A percentile compares a stretch with the other conserved stretches of the same genome.
Evolutionary conservation across 2,797 vertebrate genomes (phyloP).

Genomic region (Myoxocephalus aenaeus): DNA sequence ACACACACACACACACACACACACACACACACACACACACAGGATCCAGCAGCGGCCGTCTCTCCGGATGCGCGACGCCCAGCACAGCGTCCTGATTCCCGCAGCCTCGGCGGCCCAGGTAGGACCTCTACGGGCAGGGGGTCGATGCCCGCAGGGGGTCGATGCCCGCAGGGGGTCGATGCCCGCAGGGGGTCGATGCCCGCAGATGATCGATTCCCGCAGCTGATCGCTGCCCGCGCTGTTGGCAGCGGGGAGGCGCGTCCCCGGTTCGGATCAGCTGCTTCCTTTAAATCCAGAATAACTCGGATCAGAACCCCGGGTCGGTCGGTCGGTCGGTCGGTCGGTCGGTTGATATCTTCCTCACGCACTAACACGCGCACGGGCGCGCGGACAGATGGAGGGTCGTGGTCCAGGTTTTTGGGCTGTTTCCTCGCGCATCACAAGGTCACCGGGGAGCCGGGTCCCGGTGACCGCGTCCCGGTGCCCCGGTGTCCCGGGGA

Average conservation of each 20-base stretch:
- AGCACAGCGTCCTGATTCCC: slow-evolving; percentile 26
- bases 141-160: too few species aligned
- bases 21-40: too few species aligned
- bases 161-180: too few species aligned
- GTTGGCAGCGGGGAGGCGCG: too few species aligned
- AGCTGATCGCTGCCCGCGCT: too few species aligned
- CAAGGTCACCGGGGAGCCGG: neutral
- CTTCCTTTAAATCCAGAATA: too few species aligned
- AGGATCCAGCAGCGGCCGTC: slow-evolving; percentile 49
- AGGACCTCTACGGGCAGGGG: slow-evolving; percentile 20
- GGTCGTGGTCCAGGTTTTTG: neutral
- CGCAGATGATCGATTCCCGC: too few species aligned
- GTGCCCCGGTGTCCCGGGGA: too few species aligned
- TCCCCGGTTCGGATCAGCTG: neutral
- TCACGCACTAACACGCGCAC: neutral
- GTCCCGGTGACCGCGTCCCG: too few species aligned
- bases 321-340: neutral
- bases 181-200: too few species aligned
- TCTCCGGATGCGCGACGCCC: slow-evolving; percentile 35
- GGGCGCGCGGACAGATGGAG: neutral
- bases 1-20: too few species aligned
- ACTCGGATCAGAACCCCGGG: too few species aligned
- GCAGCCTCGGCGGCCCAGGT: slow-evolving; percentile 53
- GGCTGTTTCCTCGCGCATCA: neutral
- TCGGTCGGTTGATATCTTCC: neutral